Evolutionary conservation across 1,140 invertebrate genomes (phyloP).

Genomic region (Orchestia grillus): DNA sequence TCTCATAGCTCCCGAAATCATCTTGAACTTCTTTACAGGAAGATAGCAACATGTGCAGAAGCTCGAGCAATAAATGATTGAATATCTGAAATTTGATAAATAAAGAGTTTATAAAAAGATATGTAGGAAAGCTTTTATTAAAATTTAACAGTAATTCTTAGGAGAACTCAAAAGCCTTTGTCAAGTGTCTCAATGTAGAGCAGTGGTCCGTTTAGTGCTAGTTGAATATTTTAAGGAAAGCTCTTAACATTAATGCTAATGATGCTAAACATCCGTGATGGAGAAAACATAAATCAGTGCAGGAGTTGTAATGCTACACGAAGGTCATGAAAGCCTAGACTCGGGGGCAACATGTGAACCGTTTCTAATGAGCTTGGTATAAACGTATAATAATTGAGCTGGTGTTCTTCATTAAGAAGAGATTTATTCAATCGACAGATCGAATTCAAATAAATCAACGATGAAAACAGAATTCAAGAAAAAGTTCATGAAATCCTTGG

Average conservation of each 20-base stretch:
- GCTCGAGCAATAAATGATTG: no score
- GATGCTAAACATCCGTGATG: not conserved
- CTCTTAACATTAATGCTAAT: no score
- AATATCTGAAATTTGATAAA: no score
- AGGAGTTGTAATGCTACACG: not conserved
- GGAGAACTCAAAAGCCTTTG: no score
- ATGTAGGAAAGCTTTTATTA: no score
- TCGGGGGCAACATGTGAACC: not conserved
- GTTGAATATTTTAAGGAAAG: not conserved
- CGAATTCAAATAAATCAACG: not conserved
- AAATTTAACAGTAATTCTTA: no score
- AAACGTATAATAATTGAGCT: not conserved
- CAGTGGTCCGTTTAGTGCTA: not conserved
- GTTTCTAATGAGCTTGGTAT: not conserved
- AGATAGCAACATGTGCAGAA: no score
- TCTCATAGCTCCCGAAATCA: no score
- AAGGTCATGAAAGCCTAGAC: not conserved
- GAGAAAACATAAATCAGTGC: not conserved
- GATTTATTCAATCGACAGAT: not conserved
- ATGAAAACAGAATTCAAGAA: not conserved
- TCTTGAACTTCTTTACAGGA: no score
- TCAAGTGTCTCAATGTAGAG: not conserved
- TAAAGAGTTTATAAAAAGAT: no score
- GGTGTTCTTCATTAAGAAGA: not conserved
- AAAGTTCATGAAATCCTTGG: not conserved